Conservation (phyloP, 2,113 vertebrate species). For the Manacus vitellinus region DNA sequence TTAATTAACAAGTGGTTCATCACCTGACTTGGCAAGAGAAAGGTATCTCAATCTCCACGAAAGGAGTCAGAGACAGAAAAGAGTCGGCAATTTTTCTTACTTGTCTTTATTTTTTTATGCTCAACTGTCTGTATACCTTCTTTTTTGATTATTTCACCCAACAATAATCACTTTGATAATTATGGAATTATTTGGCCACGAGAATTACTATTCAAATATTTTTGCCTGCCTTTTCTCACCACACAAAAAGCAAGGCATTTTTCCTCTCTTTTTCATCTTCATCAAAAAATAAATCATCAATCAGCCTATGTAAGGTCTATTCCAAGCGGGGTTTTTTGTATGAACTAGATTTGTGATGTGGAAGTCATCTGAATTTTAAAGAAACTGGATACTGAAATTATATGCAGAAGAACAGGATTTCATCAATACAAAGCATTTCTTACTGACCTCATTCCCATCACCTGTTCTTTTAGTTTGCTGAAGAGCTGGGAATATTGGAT, state of each 20-base stretch:
- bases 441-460: not conserved
- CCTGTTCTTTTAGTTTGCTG: not conserved
- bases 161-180: not conserved
- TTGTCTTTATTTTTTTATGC: not conserved
- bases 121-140: not conserved
- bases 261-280: not conserved
- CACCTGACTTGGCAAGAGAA: not conserved
- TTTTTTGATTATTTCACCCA: not conserved
- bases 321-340: accelerated
- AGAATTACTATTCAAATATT: not conserved
- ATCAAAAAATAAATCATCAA: not conserved
- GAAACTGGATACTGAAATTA: not conserved
- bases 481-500: not conserved
- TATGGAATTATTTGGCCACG: not conserved
- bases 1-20: constrained; percentile 14
- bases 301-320: not conserved
- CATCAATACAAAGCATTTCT: not conserved
- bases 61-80: not conserved
- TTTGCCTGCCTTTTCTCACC: not conserved
- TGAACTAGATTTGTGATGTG: not conserved
- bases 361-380: not conserved
- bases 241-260: not conserved
- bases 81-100: not conserved
- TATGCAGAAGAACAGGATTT: not conserved
- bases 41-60: not conserved